Conservation (phyloP, 2,888 invertebrate species). For the Nebria salina region DNA sequence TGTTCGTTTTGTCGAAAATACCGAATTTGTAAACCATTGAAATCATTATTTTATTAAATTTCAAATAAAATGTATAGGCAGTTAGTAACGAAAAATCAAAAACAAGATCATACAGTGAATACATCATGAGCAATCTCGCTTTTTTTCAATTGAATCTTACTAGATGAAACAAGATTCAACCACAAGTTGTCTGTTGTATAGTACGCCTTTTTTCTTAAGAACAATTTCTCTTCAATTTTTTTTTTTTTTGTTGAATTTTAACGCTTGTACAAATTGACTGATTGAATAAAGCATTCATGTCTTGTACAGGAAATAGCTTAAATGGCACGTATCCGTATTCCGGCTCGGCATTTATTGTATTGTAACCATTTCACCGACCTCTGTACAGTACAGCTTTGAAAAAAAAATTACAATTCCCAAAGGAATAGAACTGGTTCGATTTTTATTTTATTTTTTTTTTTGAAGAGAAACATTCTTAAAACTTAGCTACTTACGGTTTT, state of each 20-base stretch:
- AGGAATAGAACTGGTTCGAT: not conserved
- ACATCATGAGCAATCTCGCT: not conserved
- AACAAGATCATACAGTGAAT: not conserved
- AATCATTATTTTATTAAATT: not conserved
- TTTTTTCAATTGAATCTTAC: not conserved
- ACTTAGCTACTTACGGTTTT: slow-evolving; percentile 14
- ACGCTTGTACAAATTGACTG: not conserved
- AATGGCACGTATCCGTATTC: slow-evolving; percentile 13
- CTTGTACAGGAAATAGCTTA: slow-evolving; percentile 14
- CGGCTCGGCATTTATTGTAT: not conserved
- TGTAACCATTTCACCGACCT: not conserved
- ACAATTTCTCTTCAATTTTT: not conserved
- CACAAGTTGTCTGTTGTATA: not conserved
- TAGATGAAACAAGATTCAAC: not conserved
- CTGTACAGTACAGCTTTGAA: not conserved
- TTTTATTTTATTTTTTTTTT: too few species aligned
- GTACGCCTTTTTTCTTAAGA: not conserved
- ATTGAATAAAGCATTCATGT: not conserved
- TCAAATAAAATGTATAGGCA: not conserved
- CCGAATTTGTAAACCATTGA: not conserved
- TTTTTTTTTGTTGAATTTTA: too few species aligned
- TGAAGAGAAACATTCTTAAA: not conserved
- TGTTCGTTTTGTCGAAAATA: not conserved
- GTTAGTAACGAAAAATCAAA: not conserved
- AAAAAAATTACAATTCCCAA: not conserved